Evolutionary conservation across 2,797 vertebrate genomes (phyloP).

Genomic region (Carduelis carduelis): DNA sequence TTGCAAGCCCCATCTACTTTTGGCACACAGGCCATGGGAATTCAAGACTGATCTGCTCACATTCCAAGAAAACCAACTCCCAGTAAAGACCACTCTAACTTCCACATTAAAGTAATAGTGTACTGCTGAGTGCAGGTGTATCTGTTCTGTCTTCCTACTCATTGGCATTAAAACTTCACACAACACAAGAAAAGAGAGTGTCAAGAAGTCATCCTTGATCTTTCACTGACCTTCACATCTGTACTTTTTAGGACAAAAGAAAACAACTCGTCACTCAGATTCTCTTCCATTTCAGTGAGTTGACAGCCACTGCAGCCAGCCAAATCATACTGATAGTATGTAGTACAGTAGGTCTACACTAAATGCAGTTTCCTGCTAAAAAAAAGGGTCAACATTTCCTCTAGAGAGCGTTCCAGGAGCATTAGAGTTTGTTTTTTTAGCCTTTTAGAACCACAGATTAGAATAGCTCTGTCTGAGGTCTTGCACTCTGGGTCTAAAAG

Average conservation of each 20-base stretch:
- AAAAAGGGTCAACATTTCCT: neutral
- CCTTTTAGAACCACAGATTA: neutral
- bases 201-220: neutral
- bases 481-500: neutral
- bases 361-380: neutral
- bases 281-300: neutral
- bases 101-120: neutral
- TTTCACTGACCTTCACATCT: neutral
- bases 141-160: neutral
- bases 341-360: neutral
- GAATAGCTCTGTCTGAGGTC: neutral
- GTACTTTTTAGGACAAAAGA: neutral
- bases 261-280: neutral
- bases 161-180: neutral
- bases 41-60: neutral
- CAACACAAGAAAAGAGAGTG: neutral
- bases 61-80: neutral
- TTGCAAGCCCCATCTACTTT: neutral
- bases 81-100: neutral
- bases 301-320: neutral
- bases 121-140: neutral
- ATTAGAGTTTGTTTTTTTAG: rapidly evolving
- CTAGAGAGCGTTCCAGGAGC: neutral
- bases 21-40: neutral
- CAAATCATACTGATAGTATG: neutral